These are phyloP conservation scores for Amphiura filiformis DNA, from an alignment of 35 echinoderm and acorn worm species.

Conservation along the genomic window DNA sequence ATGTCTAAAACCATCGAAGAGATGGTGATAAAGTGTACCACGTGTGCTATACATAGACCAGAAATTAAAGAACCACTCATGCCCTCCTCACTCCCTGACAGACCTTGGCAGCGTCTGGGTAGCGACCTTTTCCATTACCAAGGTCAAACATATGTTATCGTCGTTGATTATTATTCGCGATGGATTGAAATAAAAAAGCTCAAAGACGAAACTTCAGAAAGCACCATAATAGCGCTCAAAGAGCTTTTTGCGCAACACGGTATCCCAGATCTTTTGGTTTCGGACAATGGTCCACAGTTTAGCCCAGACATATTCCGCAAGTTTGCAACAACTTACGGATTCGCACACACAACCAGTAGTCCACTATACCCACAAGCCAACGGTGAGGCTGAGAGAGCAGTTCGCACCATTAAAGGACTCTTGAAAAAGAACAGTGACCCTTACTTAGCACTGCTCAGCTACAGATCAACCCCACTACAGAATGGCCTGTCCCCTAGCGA, in stretches of 20 bases:
- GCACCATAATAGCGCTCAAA: conserved; percentile 8
- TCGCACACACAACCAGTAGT: conserved; percentile 28
- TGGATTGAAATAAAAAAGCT: conserved; percentile 42
- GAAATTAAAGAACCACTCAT: conserved; percentile 45
- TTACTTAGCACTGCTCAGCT: conserved; percentile 36
- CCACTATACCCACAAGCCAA: conserved; percentile 33
- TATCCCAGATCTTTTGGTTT: neutral
- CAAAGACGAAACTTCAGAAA: neutral
- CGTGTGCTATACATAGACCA: conserved; percentile 25
- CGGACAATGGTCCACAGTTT: neutral
- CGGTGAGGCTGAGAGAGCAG: conserved; percentile 58
- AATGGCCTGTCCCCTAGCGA: conserved; percentile 25
- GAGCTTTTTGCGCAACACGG: conserved; percentile 34
- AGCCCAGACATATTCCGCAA: neutral
- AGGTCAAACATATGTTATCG: conserved; percentile 14
- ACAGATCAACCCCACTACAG: conserved; percentile 41
- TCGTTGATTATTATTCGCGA: conserved; percentile 40
- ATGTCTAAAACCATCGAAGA: conserved; percentile 40
- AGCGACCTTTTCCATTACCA: conserved; percentile 44
- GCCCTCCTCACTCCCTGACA: conserved; percentile 34
- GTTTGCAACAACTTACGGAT: conserved; percentile 22
- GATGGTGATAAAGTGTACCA: conserved; percentile 38
- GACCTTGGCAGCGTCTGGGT: conserved; percentile 48
- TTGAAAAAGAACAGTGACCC: conserved; percentile 32
- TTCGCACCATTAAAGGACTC: conserved; percentile 37